Evolutionary conservation across 2,888 invertebrate genomes (phyloP), one percentile per base, ranked within the genome.

Genomic region (Zaprionus lineosus): DNA sequence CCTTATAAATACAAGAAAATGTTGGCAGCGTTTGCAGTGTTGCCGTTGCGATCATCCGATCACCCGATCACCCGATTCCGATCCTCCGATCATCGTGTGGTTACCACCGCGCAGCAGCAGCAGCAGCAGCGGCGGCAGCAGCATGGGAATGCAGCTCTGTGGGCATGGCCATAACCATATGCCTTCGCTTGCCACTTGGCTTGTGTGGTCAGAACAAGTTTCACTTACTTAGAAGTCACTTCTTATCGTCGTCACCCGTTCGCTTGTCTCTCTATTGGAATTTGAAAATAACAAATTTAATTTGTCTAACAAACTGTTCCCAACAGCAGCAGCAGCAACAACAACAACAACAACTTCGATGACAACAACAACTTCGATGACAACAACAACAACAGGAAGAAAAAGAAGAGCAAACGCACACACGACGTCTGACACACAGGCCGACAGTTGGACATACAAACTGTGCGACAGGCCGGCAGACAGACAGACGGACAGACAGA

Each of bases 1-100:
- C 78, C 78, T 78, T 78, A 84, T 84, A 78, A 78, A 84, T 84
- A 67, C 84, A 84, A 71, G 63, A 83, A 76, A 59, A 81, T 76
- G 69, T 64, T 74, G 46, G 59, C 43, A 24, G 33, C 50, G 40
- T 29, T 53, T 39, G 63, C 39, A 12, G 34, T 37, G 29, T 48
- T 1, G 2, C 11, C 41, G 63, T 61, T 59, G 37, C 46, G 51
- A 61, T 50, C 34, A 33, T 34, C 57, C 48, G 28, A 47, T 31
- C 14, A 44, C 15, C 61, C 55, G 41, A 34, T 21, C n/a, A n/a
- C 12, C 41, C 50, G 18, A 60, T 50, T 29, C 43, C 58, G 21
- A 67, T 52, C 37, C n/a, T n/a, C 60, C 71, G 75, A 77, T 79
- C 77, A 70, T 55, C 51, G 48, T 84, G 77, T 57, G 77, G 77